These are phyloP conservation scores for Hedya salicella DNA, from an alignment of 2,888 invertebrate genomes.

Conservation along the genomic window DNA sequence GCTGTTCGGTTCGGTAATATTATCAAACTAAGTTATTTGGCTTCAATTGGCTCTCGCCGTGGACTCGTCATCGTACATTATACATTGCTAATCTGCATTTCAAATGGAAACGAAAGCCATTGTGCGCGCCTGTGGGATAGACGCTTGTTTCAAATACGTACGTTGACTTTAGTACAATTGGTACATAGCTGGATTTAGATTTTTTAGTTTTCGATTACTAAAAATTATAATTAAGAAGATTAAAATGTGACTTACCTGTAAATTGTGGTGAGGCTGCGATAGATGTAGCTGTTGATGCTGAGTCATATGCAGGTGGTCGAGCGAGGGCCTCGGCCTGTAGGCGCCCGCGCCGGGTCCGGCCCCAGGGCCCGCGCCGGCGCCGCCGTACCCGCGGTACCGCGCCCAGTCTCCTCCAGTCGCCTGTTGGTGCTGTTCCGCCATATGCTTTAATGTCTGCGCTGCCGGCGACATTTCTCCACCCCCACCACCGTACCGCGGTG, in stretches of 20 bases:
- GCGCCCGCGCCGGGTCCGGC: conserved; percentile 74
- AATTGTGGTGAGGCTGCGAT: conserved; percentile 91
- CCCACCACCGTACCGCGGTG: conserved; percentile 77
- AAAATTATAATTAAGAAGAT: too few relatives aligned
- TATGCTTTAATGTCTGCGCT: conserved; percentile 97
- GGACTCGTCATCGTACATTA: conserved; percentile 8
- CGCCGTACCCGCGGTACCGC: conserved; percentile 84
- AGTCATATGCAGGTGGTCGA: conserved; percentile 90
- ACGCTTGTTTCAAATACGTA: not conserved
- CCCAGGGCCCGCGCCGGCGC: conserved; percentile 69
- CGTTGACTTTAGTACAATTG: not conserved
- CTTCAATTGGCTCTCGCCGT: conserved; percentile 24
- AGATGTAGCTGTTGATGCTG: conserved; percentile 96
- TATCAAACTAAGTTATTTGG: conserved; percentile 24
- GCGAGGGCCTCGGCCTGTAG: conserved; percentile 75
- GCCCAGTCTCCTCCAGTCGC: conserved; percentile 85
- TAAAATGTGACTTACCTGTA: conserved; percentile 86
- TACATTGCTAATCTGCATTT: conserved; percentile 30
- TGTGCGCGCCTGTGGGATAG: conserved; percentile 8
- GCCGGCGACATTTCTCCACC: conserved; percentile 93
- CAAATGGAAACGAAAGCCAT: conserved; percentile 25
- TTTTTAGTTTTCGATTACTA: too few relatives aligned
- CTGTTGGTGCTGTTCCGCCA: conserved; percentile 98
- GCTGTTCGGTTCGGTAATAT: conserved; percentile 31
- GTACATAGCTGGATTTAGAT: too few relatives aligned